phyloP scores from a whole-genome alignment of 2,113 vertebrate species.

The Ursus arctos region DNA sequence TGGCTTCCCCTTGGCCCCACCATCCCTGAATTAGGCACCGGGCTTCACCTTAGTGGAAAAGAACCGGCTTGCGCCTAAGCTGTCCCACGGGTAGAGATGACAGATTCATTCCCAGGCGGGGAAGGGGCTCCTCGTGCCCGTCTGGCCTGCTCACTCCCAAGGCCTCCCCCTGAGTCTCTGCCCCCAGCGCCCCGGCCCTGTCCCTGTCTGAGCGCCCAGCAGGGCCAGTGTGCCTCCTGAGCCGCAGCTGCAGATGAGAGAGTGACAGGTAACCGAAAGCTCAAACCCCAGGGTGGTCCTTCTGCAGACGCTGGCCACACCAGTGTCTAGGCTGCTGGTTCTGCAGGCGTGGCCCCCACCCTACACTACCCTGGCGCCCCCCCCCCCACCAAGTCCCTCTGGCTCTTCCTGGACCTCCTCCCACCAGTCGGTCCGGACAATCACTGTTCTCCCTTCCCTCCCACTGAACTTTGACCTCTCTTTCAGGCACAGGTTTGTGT shows the following conservation, averaged over 20 bases:
- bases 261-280: background rate
- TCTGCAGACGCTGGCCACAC: rapidly evolving
- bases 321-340: background rate
- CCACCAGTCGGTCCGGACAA: rapidly evolving
- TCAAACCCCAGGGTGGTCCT: rapidly evolving
- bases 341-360: background rate
- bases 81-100: background rate
- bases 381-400: rapidly evolving
- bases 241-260: no score
- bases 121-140: background rate
- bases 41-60: background rate
- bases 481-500: rapidly evolving
- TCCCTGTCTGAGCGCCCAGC: background rate
- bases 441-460: background rate
- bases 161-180: background rate
- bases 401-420: background rate
- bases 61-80: background rate
- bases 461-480: background rate
- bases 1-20: background rate
- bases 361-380: background rate
- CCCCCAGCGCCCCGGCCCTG: background rate
- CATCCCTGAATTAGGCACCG: background rate
- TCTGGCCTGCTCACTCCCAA: background rate
- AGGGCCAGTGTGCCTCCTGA: background rate
- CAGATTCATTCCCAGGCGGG: rapidly evolving